A percentile compares a stretch with the other conserved stretches of the same genome.
Conservation (phyloP, 2,888 invertebrate species). For the Acrocera orbiculus region DNA sequence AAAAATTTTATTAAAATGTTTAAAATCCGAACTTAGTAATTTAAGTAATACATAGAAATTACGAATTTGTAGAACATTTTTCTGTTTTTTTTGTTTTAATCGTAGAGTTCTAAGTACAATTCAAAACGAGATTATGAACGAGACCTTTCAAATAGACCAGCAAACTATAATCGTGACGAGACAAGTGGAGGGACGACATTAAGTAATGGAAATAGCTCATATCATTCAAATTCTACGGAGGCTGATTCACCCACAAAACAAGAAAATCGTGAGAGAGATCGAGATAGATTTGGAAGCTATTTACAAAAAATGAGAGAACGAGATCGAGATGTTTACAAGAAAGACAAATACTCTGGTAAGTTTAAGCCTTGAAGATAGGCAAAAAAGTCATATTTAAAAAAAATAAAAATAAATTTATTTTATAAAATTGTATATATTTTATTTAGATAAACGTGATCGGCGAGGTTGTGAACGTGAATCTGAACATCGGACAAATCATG, state of each 20-base stretch:
- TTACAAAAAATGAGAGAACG: conserved; percentile 32
- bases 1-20: too few species aligned
- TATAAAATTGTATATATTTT: neutral
- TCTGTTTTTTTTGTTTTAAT: conserved; percentile 13
- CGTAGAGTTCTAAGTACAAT: conserved; percentile 62
- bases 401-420: neutral
- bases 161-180: conserved; percentile 25
- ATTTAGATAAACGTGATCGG: conserved; percentile 54
- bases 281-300: conserved; percentile 37
- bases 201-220: conserved; percentile 49
- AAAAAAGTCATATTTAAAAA: conserved; percentile 4
- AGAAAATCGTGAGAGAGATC: conserved; percentile 36
- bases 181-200: conserved; percentile 15
- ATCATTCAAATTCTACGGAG: conserved; percentile 56
- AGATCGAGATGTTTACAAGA: conserved; percentile 82
- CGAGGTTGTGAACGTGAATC: conserved; percentile 36
- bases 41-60: too few species aligned
- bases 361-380: neutral
- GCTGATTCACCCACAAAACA: conserved; percentile 46
- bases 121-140: conserved; percentile 51
- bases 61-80: neutral
- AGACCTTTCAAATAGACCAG: conserved; percentile 27
- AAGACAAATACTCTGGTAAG: conserved; percentile 77
- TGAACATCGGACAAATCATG: conserved; percentile 75
- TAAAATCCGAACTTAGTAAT: too few species aligned